phyloP scores from a whole-genome alignment of 2,797 vertebrate species.

The Pantherophis vulpinus region DNA sequence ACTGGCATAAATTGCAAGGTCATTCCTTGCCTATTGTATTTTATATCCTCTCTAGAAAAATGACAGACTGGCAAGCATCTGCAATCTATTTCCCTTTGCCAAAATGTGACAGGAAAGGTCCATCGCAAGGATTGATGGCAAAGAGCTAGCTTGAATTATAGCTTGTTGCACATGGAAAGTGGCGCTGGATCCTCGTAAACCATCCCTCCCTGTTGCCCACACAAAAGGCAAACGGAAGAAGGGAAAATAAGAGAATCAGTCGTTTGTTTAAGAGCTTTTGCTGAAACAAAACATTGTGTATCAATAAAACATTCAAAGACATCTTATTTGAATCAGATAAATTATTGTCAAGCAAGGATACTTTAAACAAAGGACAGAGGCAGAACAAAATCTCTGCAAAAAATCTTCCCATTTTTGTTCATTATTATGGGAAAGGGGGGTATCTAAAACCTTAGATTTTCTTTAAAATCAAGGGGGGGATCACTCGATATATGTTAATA shows the following conservation, averaged over 20 bases:
- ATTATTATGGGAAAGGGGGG: neutral
- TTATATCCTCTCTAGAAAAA: slow-evolving; percentile 17
- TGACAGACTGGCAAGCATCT: slow-evolving; percentile 26
- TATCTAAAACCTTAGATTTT: neutral
- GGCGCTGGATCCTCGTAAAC: slow-evolving; percentile 42
- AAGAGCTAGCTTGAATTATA: slow-evolving; percentile 44
- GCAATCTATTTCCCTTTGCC: slow-evolving; percentile 29
- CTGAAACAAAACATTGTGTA: neutral
- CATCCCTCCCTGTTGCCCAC: slow-evolving; percentile 36
- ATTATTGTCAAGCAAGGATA: neutral
- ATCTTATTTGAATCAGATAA: slow-evolving; percentile 17
- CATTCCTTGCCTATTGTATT: neutral
- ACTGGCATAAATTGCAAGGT: slow-evolving; percentile 37
- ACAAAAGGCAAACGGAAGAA: slow-evolving; percentile 38
- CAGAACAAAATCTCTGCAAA: neutral
- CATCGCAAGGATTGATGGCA: slow-evolving; percentile 40
- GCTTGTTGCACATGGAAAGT: slow-evolving; percentile 21
- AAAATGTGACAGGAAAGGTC: slow-evolving; percentile 42
- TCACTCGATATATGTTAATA: neutral
- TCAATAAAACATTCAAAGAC: slow-evolving; percentile 2
- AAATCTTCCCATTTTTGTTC: neutral
- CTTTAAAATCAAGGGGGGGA: neutral
- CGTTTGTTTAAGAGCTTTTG: slow-evolving; percentile 27
- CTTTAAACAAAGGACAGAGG: neutral
- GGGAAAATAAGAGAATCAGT: slow-evolving; percentile 17